Conservation (phyloP, 2,113 vertebrate genomes). For the Rissa tridactyla region DNA sequence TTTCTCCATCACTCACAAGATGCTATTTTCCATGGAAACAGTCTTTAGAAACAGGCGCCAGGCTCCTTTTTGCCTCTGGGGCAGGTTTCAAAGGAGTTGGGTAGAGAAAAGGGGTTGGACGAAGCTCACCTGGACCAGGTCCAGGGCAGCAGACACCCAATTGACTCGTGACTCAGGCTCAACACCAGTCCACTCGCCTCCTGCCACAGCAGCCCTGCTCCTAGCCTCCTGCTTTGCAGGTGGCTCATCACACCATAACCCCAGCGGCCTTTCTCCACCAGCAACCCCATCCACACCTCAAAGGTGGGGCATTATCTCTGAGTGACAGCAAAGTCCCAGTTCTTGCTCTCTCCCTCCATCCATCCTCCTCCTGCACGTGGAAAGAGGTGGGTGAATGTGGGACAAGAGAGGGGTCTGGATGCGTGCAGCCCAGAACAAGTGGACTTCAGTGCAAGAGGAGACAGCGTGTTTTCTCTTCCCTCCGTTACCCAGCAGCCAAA, state of each 20-base stretch:
- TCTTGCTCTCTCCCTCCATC: neutral
- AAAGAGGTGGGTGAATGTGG: neutral
- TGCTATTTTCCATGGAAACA: neutral
- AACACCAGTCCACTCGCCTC: neutral
- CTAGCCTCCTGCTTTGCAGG: neutral
- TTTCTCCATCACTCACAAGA: slow-evolving; percentile 6
- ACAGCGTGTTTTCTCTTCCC: slow-evolving; percentile 46
- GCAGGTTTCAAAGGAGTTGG: neutral
- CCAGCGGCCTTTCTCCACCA: neutral
- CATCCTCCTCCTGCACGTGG: neutral
- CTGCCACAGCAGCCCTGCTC: neutral
- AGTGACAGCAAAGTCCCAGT: neutral
- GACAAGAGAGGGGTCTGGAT: neutral
- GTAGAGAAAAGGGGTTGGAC: neutral
- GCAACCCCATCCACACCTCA: neutral
- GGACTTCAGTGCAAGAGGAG: neutral
- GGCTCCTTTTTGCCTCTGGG: neutral
- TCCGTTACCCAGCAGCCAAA: slow-evolving; percentile 67
- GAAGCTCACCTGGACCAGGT: neutral
- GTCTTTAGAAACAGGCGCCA: neutral
- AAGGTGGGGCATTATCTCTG: neutral
- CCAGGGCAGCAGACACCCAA: neutral
- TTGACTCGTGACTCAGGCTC: neutral
- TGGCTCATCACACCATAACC: neutral
- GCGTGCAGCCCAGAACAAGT: neutral